phyloP scores from a whole-genome alignment of 2,888 invertebrate species.

The Abrostola tripartita region DNA sequence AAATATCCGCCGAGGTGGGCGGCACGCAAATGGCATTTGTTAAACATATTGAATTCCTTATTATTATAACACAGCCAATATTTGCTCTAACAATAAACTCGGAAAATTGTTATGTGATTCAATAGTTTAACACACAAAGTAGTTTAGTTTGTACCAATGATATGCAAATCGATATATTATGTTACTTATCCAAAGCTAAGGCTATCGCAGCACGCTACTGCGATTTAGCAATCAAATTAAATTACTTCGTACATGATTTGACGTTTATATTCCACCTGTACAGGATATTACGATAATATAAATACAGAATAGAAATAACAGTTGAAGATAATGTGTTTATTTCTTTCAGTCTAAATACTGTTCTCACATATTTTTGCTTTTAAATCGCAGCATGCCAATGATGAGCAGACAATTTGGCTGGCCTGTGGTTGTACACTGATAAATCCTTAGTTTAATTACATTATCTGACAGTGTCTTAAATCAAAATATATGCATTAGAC shows the following conservation, averaged over 20 bases:
- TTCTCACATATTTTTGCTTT: conserved; percentile 14
- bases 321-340: conserved; percentile 25
- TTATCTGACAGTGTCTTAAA: conserved; percentile 29
- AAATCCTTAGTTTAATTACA: conserved; percentile 28
- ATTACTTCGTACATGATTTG: conserved; percentile 31
- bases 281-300: conserved; percentile 38
- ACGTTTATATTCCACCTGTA: conserved; percentile 38
- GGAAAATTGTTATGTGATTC: conserved; percentile 37
- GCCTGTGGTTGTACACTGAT: conserved; percentile 1
- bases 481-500: conserved; percentile 30
- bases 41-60: conserved; percentile 67
- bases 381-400: background rate
- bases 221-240: conserved; percentile 39
- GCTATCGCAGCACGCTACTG: conserved; percentile 18
- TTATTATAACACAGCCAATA: conserved; percentile 63
- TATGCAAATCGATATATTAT: conserved; percentile 20
- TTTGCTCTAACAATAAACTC: conserved; percentile 56
- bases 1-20: conserved; percentile 69
- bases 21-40: conserved; percentile 69
- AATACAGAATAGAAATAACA: conserved; percentile 25
- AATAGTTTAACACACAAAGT: conserved; percentile 16
- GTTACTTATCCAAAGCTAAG: conserved; percentile 10
- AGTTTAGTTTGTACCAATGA: conserved; percentile 7
- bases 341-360: conserved; percentile 30
- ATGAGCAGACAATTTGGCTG: background rate